Evolutionary conservation across 2,113 vertebrate genomes (phyloP), one percentile per base, ranked within the genome.

Genomic region (Podarcis cretensis): DNA sequence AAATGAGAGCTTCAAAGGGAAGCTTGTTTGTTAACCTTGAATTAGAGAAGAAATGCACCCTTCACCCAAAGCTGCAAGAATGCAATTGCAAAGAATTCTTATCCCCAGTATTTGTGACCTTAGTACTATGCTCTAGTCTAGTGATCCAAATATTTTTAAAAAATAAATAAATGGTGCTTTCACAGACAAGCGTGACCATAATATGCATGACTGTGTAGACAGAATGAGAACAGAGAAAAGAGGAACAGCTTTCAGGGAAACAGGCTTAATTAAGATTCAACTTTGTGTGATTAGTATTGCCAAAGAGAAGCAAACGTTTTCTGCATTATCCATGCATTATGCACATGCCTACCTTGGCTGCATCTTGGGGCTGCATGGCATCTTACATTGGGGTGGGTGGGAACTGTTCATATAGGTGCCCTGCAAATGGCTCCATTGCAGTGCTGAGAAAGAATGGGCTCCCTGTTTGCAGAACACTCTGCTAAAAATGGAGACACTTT

Each of bases 11-110:
- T 92, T 83, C 81, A 81, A 94, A 89, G 84, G 91, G 90, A 84
- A 95, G 79, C 77, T 27, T 78, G 32, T 21, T 76, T 76, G 89
- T 94, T 95, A 95, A 94, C 94, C 92, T 95, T 89, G 94, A 94
- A 90, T 5, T 68, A 90, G 85, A n/a, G 88, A 86, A 88, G 35
- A 81, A 81, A 13, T 63, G 3, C 16, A 14, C 16, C 8, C 16
- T 1, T 63, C 59, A 63, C 9, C 48, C 18, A 43, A 92, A 89
- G 89, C 90, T 91, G 94, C 76, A 89, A 79, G 81, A 23, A 40
- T 68, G 83, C 90, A 92, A 88, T 87, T 93, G 87, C 57, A 66
- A 87, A 94, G 89, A 83, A 90, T 91, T 89, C 91, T 89, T 88
- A 90, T 92, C 86, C 27, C 75, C 89, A 81, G 91, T 90, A 89